Conservation (phyloP, 2,888 invertebrate genomes). For the Oeneis ivallda region DNA sequence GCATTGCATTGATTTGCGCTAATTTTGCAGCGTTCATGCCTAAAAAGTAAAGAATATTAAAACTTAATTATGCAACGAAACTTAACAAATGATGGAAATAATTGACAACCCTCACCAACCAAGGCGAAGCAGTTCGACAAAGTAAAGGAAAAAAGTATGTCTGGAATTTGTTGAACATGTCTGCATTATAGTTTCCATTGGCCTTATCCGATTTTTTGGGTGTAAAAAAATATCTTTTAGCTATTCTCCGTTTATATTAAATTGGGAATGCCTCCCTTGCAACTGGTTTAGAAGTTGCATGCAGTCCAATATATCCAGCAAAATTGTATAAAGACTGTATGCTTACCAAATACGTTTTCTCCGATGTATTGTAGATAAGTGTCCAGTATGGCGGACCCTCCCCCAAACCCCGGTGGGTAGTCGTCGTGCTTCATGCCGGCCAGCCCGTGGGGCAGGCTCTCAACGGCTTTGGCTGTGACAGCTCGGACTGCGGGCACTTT, state of each 20-base stretch:
- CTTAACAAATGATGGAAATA: neutral
- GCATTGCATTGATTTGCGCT: conserved; percentile 87
- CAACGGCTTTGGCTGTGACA: conserved; percentile 85
- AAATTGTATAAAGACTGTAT: neutral
- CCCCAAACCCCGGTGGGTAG: conserved; percentile 86
- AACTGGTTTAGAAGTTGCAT: neutral
- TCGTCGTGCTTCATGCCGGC: conserved; percentile 84
- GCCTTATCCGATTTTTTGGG: too few relatives aligned
- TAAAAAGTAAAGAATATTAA: conserved; percentile 45
- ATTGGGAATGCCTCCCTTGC: too few relatives aligned
- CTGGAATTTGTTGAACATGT: too few relatives aligned
- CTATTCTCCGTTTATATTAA: too few relatives aligned
- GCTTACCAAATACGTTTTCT: conserved; percentile 87
- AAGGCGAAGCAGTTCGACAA: too few relatives aligned
- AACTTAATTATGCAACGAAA: neutral
- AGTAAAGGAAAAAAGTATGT: too few relatives aligned
- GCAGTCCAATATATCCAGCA: neutral
- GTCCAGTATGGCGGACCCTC: conserved; percentile 90
- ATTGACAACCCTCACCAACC: neutral
- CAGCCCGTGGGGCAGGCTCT: conserved; percentile 83
- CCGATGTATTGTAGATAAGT: conserved; percentile 94
- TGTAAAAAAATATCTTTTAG: too few relatives aligned
- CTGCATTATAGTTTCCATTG: too few relatives aligned
- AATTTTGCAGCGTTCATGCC: conserved; percentile 90
- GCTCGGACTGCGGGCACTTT: conserved; percentile 84